A percentile compares a stretch with the other conserved stretches of the same genome.
Evolutionary conservation across 2,797 vertebrate genomes (phyloP).

Genomic region (Halcyon badia): DNA sequence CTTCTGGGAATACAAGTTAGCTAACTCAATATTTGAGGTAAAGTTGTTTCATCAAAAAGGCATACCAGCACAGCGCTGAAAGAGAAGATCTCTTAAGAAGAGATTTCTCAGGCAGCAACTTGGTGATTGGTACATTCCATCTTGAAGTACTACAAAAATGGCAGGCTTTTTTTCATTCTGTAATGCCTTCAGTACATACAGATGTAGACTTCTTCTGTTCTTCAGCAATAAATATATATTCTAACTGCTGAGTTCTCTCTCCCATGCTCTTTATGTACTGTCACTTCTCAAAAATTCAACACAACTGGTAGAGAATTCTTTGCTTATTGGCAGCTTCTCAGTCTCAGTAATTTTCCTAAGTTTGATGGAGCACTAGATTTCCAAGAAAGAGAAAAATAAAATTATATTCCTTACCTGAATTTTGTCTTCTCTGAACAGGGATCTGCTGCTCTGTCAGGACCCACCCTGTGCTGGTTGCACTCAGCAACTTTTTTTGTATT

Average conservation of each 20-base stretch:
- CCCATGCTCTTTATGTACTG: background rate
- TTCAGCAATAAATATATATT: background rate
- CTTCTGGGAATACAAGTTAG: slow-evolving; percentile 4
- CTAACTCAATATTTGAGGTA: background rate
- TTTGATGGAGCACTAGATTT: slow-evolving; percentile 78
- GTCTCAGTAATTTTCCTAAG: slow-evolving; percentile 35
- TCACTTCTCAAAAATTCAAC: background rate
- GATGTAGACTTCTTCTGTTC: background rate
- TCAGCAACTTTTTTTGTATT: slow-evolving; percentile 78
- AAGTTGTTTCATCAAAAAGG: background rate
- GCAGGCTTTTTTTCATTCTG: background rate
- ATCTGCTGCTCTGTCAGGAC: slow-evolving; percentile 76
- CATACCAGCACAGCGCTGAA: background rate
- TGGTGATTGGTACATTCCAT: background rate
- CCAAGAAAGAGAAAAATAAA: slow-evolving; percentile 75
- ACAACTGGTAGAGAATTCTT: background rate
- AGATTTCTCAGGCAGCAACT: background rate
- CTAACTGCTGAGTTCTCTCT: slow-evolving; percentile 5
- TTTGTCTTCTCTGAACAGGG: slow-evolving; percentile 78
- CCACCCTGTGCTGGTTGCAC: slow-evolving; percentile 76
- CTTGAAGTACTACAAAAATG: background rate
- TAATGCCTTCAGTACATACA: slow-evolving; percentile 13
- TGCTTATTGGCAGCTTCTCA: background rate
- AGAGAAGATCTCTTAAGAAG: background rate
- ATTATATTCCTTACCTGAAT: slow-evolving; percentile 75